These are phyloP conservation scores for Andrena cerasifolii DNA, from an alignment of 1,140 invertebrate species.

Conservation along the genomic window DNA sequence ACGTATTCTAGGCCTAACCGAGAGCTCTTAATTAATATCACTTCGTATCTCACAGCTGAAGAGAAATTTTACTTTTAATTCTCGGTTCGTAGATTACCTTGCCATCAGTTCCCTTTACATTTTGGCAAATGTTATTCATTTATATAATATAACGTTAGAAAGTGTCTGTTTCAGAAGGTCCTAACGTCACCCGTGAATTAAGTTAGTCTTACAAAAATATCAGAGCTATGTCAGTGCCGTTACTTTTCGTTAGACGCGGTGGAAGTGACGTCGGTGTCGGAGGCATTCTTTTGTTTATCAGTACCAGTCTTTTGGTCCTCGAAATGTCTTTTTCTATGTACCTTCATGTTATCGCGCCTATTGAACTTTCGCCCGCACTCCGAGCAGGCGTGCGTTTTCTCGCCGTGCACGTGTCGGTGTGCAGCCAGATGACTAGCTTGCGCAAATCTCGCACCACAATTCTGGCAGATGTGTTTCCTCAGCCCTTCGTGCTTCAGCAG, in stretches of 20 bases:
- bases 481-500: slow-evolving; percentile 80
- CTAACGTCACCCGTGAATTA: neutral
- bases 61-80: slow-evolving; percentile 2
- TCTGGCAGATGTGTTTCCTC: slow-evolving; percentile 79
- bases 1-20: neutral
- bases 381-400: slow-evolving; percentile 79
- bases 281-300: slow-evolving; percentile 62
- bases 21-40: neutral
- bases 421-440: slow-evolving; percentile 81
- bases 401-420: slow-evolving; percentile 80
- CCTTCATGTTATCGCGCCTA: slow-evolving; percentile 81
- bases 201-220: slow-evolving; percentile 33
- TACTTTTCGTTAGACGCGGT: slow-evolving; percentile 62
- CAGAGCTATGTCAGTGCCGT: slow-evolving; percentile 7
- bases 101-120: neutral
- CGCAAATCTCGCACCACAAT: slow-evolving; percentile 79
- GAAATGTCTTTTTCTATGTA: slow-evolving; percentile 79
- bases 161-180: slow-evolving; percentile 5
- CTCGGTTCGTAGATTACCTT: neutral
- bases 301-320: slow-evolving; percentile 67
- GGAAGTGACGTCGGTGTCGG: slow-evolving; percentile 9
- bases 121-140: neutral
- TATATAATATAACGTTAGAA: slow-evolving; percentile 12
- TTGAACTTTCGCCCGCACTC: slow-evolving; percentile 81
- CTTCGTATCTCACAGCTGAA: neutral